Evolutionary conservation across 2,797 vertebrate genomes (phyloP).

Genomic region (Labeo calbasu): DNA sequence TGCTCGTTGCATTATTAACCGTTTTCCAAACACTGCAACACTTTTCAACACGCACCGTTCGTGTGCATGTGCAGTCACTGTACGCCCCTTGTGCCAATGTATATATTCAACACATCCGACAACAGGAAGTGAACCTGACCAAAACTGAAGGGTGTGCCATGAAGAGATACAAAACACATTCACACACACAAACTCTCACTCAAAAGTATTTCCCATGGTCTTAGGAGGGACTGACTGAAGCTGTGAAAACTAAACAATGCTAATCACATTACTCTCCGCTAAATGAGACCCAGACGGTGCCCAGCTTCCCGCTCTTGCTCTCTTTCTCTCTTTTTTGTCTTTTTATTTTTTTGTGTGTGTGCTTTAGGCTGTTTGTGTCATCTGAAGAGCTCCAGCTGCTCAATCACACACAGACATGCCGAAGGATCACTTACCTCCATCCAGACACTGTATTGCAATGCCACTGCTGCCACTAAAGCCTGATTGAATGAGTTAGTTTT

Average conservation of each 20-base stretch:
- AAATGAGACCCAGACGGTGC: slow-evolving; percentile 80
- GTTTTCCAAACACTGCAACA: slow-evolving; percentile 48
- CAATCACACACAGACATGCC: slow-evolving; percentile 51
- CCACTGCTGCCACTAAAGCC: slow-evolving; percentile 39
- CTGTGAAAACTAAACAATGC: slow-evolving; percentile 85
- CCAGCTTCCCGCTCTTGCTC: slow-evolving; percentile 51
- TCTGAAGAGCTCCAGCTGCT: slow-evolving; percentile 58
- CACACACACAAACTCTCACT: slow-evolving; percentile 40
- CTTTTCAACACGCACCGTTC: slow-evolving; percentile 33
- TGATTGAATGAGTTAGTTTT: slow-evolving; percentile 44
- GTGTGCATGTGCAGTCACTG: slow-evolving; percentile 7
- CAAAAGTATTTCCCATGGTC: slow-evolving; percentile 56
- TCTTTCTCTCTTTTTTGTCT: slow-evolving; percentile 17
- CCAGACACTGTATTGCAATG: slow-evolving; percentile 21
- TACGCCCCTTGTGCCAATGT: slow-evolving; percentile 9
- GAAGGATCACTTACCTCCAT: slow-evolving; percentile 46
- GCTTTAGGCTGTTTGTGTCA: slow-evolving; percentile 59
- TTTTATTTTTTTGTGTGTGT: slow-evolving; percentile 2
- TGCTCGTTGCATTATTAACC: slow-evolving; percentile 52
- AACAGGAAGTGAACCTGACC: slow-evolving; percentile 13
- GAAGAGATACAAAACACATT: slow-evolving; percentile 41
- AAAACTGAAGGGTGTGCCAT: slow-evolving; percentile 5
- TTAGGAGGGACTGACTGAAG: slow-evolving; percentile 74
- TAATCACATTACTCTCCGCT: slow-evolving; percentile 81
- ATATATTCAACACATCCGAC: slow-evolving; percentile 35